Evolutionary conservation across 2,888 invertebrate genomes (phyloP).

Genomic region (Cryptocephalus moraei): DNA sequence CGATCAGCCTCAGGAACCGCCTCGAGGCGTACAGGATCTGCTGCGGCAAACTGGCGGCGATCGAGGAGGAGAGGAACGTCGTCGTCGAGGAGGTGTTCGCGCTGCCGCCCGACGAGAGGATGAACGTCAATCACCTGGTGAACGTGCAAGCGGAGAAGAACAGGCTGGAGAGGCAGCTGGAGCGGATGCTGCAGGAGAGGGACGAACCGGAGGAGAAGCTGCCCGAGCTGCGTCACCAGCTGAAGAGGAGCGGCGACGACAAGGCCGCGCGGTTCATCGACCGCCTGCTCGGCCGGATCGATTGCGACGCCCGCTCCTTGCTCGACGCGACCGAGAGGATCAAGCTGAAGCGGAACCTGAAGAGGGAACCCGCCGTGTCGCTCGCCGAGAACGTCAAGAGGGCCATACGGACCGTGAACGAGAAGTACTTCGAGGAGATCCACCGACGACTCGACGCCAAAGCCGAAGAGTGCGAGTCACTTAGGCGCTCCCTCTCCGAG

Average conservation of each 20-base stretch:
- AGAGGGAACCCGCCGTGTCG: slow-evolving; percentile 3
- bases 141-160: slow-evolving; percentile 27
- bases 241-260: slow-evolving; percentile 8
- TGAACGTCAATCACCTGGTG: slow-evolving; percentile 25
- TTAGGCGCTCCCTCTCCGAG: not conserved
- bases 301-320: slow-evolving; percentile 22
- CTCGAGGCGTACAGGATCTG: slow-evolving; percentile 24
- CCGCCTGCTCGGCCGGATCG: slow-evolving; percentile 21
- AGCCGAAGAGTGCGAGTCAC: slow-evolving; percentile 13
- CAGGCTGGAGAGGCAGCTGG: slow-evolving; percentile 24
- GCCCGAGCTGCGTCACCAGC: slow-evolving; percentile 16
- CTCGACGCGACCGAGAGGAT: slow-evolving; percentile 8
- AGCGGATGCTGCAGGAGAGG: slow-evolving; percentile 18
- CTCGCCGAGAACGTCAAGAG: not conserved
- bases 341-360: slow-evolving; percentile 1
- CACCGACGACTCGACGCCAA: slow-evolving; percentile 11
- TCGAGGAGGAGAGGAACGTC: slow-evolving; percentile 30
- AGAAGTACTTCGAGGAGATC: slow-evolving; percentile 12
- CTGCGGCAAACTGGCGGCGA: slow-evolving; percentile 23
- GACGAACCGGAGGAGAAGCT: slow-evolving; percentile 19
- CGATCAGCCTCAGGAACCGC: slow-evolving; percentile 18
- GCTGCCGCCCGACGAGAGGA: slow-evolving; percentile 23
- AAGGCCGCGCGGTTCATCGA: slow-evolving; percentile 2
- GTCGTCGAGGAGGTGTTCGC: slow-evolving; percentile 30
- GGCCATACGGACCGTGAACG: slow-evolving; percentile 2